phyloP scores from a whole-genome alignment of 1,140 invertebrate species.

The Ceratina japonica region DNA sequence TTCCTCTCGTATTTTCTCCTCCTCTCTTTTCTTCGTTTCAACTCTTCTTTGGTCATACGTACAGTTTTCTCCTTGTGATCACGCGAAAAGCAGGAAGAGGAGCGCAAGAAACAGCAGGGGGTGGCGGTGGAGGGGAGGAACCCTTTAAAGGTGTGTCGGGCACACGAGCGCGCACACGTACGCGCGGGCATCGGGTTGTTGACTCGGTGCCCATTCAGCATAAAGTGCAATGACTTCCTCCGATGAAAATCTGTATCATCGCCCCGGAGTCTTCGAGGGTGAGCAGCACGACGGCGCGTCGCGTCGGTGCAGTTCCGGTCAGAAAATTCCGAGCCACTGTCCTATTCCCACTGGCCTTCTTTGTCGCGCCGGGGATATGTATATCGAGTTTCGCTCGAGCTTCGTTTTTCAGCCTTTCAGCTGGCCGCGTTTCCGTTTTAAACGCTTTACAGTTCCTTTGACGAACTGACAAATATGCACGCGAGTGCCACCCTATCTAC shows the following conservation, averaged over 20 bases:
- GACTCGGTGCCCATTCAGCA: slow-evolving; percentile 78
- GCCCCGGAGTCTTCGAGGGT: slow-evolving; percentile 51
- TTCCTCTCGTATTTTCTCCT: slow-evolving; percentile 36
- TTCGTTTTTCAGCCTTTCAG: slow-evolving; percentile 29
- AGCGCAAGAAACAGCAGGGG: slow-evolving; percentile 1
- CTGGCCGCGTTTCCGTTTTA: slow-evolving; percentile 30
- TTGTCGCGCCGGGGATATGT: not conserved
- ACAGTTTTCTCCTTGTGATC: slow-evolving; percentile 33
- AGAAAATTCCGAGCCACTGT: slow-evolving; percentile 26
- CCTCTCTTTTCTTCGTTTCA: slow-evolving; percentile 41
- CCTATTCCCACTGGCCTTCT: slow-evolving; percentile 9
- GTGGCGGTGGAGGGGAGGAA: slow-evolving; percentile 12
- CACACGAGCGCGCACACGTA: slow-evolving; percentile 55
- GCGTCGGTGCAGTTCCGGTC: slow-evolving; percentile 27
- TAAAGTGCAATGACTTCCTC: slow-evolving; percentile 77
- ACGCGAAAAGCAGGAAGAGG: slow-evolving; percentile 47
- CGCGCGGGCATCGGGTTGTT: slow-evolving; percentile 68
- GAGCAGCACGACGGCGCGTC: slow-evolving; percentile 24
- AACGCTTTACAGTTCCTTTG: slow-evolving; percentile 32
- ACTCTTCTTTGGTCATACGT: slow-evolving; percentile 11
- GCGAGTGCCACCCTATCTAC: slow-evolving; percentile 8
- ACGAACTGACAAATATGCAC: slow-evolving; percentile 26
- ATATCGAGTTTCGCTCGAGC: slow-evolving; percentile 36
- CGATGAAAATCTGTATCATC: slow-evolving; percentile 75
- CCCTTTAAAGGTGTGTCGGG: slow-evolving; percentile 32